Base-by-base conservation (phyloP, 2,113 vertebrate genomes). In the Saccopteryx bilineata region DNA sequence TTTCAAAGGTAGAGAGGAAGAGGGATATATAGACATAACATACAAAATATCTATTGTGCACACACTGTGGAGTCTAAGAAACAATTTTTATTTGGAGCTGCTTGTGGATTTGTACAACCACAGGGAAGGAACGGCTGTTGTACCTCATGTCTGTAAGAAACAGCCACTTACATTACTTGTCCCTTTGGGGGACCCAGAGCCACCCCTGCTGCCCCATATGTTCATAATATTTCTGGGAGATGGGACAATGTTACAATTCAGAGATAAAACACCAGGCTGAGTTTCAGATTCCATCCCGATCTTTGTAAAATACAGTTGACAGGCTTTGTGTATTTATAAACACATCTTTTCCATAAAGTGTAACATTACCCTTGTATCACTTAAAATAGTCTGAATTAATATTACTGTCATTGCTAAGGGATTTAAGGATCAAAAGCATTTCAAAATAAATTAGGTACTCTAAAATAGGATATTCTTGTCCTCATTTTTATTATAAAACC, bases 391-490 rank as follows among this genome's bases (percentile, higher is more conserved):
- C 54, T 92, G 61, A 80, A 60, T 91, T 94, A 93, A 78, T 94
- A 90, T 93, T 54, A 48, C 31, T 92, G 28, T 60, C 23, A 83
- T 90, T 87, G 71, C 86, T 89, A 56, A 97, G 66, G 78, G 33
- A 94, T 52, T 92, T 91, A 75, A 95, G 79, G 85, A 89, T 94
- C 48, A 93, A 61, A 96, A 87, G 66, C 82, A 89, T 93, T 96
- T 95, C 74, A 71, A 93, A 94, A 60, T 93, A 83, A 91, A 92
- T 95, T 83, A 65, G 17, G 7, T 71, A 68, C n/a, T 76, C 60
- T 74, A 54, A 81, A 96, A 69, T 83, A 74, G 56, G 66, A 91
- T 83, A 87, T 92, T 79, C 75, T 87, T 80, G 61, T 94, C n/a
- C 52, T 95, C 10, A 23, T 96, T 96, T 95, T 95, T 21, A 80